phyloP scores from a whole-genome alignment of 2,113 vertebrate species.

The Cynopterus brachyotis region DNA sequence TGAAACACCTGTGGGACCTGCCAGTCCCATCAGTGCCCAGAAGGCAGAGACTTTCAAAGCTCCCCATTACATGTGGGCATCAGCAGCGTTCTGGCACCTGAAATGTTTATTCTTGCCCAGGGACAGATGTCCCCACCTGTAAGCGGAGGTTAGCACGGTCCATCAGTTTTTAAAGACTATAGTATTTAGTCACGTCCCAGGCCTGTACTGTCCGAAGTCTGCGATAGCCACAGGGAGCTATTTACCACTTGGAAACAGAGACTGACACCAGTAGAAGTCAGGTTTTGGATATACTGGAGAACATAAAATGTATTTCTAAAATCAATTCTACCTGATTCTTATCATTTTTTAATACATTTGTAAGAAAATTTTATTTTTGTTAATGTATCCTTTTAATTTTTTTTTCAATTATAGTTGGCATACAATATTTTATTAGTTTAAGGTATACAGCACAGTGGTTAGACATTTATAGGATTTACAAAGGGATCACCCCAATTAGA shows the following conservation, averaged over 20 bases:
- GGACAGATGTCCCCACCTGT: neutral
- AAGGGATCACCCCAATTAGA: no score
- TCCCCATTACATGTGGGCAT: fast-evolving
- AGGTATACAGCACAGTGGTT: no score
- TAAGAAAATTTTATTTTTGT: neutral
- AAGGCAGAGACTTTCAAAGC: neutral
- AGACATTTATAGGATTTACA: no score
- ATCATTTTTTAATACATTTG: neutral
- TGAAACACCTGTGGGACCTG: neutral
- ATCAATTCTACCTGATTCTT: neutral
- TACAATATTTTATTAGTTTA: no score
- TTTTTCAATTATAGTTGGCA: no score
- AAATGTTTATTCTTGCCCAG: neutral
- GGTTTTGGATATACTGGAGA: no score
- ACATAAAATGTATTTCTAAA: neutral
- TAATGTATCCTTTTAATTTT: no score
- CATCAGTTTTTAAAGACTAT: neutral
- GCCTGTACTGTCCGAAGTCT: neutral
- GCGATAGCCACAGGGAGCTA: neutral
- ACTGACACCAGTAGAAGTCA: neutral
- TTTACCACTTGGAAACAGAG: neutral
- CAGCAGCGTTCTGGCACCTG: neutral
- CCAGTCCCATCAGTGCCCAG: fast-evolving
- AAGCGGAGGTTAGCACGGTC: neutral
- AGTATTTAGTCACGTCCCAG: neutral